Base-by-base conservation (phyloP, 2,113 vertebrate species). In the Oreotragus oreotragus region DNA sequence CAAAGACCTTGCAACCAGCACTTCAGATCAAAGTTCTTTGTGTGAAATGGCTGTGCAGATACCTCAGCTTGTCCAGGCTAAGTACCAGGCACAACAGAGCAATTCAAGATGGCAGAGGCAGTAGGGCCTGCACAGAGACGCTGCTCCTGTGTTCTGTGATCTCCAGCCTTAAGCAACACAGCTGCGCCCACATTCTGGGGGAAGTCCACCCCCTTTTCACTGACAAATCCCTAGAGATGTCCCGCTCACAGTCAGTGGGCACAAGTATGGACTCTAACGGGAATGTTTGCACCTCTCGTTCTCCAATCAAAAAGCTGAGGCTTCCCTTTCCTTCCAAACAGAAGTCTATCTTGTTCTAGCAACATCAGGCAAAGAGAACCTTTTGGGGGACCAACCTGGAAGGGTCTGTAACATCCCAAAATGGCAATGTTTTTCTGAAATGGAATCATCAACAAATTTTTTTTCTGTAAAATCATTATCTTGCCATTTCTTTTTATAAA, bases 401-500 rank as follows among this genome's bases (percentile, higher is more conserved):
- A 81, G 17, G 17, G 30, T 51, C 30, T 6, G 17, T 23, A 81
- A 53, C 30, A 49, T 90, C 9, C 86, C 23, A 91, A 81, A 62
- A 55, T 47, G 8, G 2, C 12, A 81, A n/a, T 27, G 33, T 66
- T 93, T 91, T 86, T 33, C 30, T 60, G 77, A 79, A 90, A 28
- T 60, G 12, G 3, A 94, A 93, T 84, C 91, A 0, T 66, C 91
- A 91, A 70, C 21, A 21, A 80, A 51, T 87, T 7, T 88, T 6
- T 86, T 88, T 73, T 39, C n/a, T 66, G 2, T 84, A 45, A 96
- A 70, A 66, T 96, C 15, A 81, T 51, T 21, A 53, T 57, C 3
- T 66, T 73, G 33, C 77, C 3, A 80, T 92, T 91, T 36, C 2
- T 88, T 92, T 90, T 66, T 60, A 89, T n/a, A 53, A 95, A 84